phyloP scores from a whole-genome alignment of 1,140 invertebrate genomes.

The Odontomachus brunneus region DNA sequence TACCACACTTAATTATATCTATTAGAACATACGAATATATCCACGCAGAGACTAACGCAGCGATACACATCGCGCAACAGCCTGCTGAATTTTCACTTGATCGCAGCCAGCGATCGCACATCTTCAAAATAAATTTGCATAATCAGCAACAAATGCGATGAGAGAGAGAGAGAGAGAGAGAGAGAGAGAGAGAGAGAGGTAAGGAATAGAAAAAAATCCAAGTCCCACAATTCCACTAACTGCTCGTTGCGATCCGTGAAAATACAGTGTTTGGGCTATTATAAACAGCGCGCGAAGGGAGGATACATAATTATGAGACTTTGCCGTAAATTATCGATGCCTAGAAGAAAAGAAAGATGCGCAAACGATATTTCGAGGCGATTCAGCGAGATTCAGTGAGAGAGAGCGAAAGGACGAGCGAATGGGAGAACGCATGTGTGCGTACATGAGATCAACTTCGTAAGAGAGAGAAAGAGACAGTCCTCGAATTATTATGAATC shows the following conservation, averaged over 20 bases:
- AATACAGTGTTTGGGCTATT: slow-evolving; percentile 52
- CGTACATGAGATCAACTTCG: slow-evolving; percentile 34
- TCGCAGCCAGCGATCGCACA: slow-evolving; percentile 34
- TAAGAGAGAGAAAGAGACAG: slow-evolving; percentile 68
- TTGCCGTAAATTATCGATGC: slow-evolving; percentile 70
- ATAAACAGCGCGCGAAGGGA: slow-evolving; percentile 34
- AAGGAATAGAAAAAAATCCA: slow-evolving; percentile 19
- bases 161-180: no score
- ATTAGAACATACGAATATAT: slow-evolving; percentile 69
- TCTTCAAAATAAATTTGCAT: slow-evolving; percentile 5
- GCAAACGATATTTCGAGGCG: slow-evolving; percentile 61
- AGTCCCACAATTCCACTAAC: neutral
- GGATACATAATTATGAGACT: slow-evolving; percentile 66
- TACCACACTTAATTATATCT: slow-evolving; percentile 81
- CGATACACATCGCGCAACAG: slow-evolving; percentile 40
- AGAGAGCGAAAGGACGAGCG: slow-evolving; percentile 56
- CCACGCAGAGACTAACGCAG: slow-evolving; percentile 54
- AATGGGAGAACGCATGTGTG: slow-evolving; percentile 50
- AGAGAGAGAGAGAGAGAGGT: no score
- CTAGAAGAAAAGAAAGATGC: slow-evolving; percentile 54
- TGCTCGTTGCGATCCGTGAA: slow-evolving; percentile 45
- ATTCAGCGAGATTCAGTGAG: slow-evolving; percentile 33
- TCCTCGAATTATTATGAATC: slow-evolving; percentile 82
- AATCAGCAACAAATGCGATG: slow-evolving; percentile 10
- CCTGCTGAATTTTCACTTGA: slow-evolving; percentile 59